A percentile compares a stretch with the other conserved stretches of the same genome.
Evolutionary conservation across 2,113 vertebrate species (phyloP).

Genomic region (Thamnaconus septentrionalis): DNA sequence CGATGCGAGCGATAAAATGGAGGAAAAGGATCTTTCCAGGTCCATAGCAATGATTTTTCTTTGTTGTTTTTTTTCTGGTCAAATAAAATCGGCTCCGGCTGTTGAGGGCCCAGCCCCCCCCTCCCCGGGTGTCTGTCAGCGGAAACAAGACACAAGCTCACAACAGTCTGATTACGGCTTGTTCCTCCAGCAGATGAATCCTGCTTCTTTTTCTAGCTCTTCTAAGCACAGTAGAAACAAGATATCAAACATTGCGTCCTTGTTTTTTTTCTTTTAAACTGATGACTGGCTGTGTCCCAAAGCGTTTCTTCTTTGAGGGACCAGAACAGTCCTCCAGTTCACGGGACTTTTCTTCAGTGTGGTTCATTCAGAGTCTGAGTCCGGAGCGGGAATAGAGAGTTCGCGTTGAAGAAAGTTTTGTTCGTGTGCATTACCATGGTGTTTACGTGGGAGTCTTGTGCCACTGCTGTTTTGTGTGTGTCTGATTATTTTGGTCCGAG

Average conservation of each 20-base stretch:
- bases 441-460: conserved; percentile 35
- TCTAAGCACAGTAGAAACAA: conserved; percentile 48
- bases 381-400: conserved; percentile 62
- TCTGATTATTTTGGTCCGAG: conserved; percentile 48
- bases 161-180: conserved; percentile 36
- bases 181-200: conserved; percentile 46
- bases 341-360: conserved; percentile 51
- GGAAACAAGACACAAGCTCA: conserved; percentile 53
- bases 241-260: conserved; percentile 24
- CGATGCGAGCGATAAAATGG: conserved; percentile 29
- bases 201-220: conserved; percentile 26
- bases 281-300: conserved; percentile 16
- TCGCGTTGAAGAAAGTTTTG: conserved; percentile 19
- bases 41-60: conserved; percentile 34
- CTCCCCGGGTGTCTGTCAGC: conserved; percentile 33
- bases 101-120: conserved; percentile 74
- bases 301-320: too few relatives aligned
- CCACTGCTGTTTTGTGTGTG: conserved; percentile 39
- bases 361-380: conserved; percentile 61
- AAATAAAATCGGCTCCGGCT: conserved; percentile 51
- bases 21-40: conserved; percentile 33
- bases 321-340: not conserved
- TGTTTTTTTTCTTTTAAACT: conserved; percentile 13
- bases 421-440: conserved; percentile 14
- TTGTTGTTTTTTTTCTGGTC: not conserved